Evolutionary conservation across 2,797 vertebrate genomes (phyloP).

Genomic region (Nothura maculosa): DNA sequence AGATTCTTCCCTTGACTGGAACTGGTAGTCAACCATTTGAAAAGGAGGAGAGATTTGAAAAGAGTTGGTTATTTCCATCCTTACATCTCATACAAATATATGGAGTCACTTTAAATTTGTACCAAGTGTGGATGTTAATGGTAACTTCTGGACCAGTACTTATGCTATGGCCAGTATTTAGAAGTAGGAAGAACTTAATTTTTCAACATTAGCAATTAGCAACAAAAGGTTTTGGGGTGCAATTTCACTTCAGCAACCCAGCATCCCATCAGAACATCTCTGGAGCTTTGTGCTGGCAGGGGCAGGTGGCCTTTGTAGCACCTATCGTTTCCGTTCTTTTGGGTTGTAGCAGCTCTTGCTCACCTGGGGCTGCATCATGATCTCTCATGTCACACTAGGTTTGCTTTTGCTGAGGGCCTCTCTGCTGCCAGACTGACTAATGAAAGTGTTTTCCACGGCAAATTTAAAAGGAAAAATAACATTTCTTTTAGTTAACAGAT

Average conservation of each 20-base stretch:
- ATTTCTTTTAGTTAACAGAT: background rate
- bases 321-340: background rate
- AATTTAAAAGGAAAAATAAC: background rate
- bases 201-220: background rate
- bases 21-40: background rate
- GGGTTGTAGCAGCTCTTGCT: background rate
- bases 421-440: background rate
- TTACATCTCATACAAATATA: background rate
- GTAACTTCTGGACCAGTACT: background rate
- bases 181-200: background rate
- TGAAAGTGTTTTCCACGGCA: background rate
- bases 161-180: background rate
- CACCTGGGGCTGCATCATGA: background rate
- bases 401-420: background rate
- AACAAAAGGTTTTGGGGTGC: background rate
- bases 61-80: background rate
- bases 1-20: background rate
- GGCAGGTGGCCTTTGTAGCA: background rate
- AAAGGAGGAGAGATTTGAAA: background rate
- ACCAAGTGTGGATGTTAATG: background rate
- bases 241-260: background rate
- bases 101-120: background rate
- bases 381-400: background rate
- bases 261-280: background rate
- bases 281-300: background rate